Conservation (phyloP, 2,113 vertebrate genomes). For the Brevimyrus niger region DNA sequence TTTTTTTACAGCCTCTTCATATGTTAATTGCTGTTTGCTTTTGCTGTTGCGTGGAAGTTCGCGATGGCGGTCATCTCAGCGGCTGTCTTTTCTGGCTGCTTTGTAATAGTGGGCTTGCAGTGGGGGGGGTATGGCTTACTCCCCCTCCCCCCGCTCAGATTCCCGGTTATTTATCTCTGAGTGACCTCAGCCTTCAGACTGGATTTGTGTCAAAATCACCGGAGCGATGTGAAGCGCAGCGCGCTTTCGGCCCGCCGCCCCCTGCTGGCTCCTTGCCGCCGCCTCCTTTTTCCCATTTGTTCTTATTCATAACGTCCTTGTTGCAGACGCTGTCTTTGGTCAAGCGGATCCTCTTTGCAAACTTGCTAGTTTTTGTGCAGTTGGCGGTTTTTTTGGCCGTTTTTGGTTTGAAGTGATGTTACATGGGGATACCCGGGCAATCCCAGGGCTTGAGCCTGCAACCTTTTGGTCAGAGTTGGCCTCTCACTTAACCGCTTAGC, state of each 20-base stretch:
- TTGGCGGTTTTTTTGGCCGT: background rate
- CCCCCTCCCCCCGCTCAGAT: background rate
- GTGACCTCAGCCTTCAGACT: constrained; percentile 64
- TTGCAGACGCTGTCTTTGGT: background rate
- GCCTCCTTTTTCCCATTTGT: constrained; percentile 5
- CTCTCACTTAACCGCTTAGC: background rate
- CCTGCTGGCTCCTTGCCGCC: constrained; percentile 44
- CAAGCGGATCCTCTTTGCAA: background rate
- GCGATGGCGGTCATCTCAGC: background rate
- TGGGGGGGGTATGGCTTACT: background rate
- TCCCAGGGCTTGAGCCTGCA: background rate
- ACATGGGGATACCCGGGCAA: background rate
- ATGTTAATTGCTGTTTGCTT: constrained; percentile 10
- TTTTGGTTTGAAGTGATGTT: background rate
- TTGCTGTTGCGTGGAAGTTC: background rate
- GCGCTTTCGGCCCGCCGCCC: constrained; percentile 45
- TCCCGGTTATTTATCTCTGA: constrained; percentile 62
- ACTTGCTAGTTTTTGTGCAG: background rate
- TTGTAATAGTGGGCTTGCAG: background rate
- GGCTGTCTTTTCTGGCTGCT: background rate
- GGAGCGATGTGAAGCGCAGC: constrained; percentile 62
- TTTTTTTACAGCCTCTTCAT: constrained; percentile 1
- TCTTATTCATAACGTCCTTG: background rate
- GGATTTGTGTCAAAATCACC: constrained; percentile 69
- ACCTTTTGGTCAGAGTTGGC: constrained; percentile 5